phyloP scores from a whole-genome alignment of 2,113 vertebrate species.

The Scortum barcoo region DNA sequence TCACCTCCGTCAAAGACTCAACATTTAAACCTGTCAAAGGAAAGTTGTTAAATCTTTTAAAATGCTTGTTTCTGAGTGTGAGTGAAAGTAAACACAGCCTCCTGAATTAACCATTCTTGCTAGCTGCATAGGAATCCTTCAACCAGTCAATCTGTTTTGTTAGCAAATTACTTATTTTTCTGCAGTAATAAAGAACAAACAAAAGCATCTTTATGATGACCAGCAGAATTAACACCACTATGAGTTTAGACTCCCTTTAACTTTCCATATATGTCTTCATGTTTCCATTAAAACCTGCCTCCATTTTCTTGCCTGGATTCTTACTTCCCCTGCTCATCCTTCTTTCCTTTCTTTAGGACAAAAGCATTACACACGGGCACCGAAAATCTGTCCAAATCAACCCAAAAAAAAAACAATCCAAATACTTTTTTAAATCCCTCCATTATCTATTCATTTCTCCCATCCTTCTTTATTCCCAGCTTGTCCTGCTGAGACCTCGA shows the following conservation, averaged over 20 bases:
- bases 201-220: background rate
- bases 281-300: background rate
- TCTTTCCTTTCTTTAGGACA: background rate
- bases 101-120: background rate
- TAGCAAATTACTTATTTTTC: background rate
- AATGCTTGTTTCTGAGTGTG: background rate
- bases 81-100: background rate
- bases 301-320: background rate
- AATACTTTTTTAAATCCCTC: constrained; percentile 20
- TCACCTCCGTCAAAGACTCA: no score
- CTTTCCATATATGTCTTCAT: background rate
- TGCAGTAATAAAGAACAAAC: background rate
- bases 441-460: background rate
- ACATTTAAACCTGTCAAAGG: no score
- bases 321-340: background rate
- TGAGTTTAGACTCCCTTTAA: background rate
- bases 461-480: constrained; percentile 1
- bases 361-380: background rate
- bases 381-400: constrained; percentile 16
- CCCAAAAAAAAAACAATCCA: background rate
- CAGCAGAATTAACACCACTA: background rate
- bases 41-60: no score
- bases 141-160: no score
- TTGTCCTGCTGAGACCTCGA: background rate
- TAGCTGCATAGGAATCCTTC: background rate